Base-by-base conservation (phyloP, 2,113 vertebrate species). In the Zosterops borbonicus region DNA sequence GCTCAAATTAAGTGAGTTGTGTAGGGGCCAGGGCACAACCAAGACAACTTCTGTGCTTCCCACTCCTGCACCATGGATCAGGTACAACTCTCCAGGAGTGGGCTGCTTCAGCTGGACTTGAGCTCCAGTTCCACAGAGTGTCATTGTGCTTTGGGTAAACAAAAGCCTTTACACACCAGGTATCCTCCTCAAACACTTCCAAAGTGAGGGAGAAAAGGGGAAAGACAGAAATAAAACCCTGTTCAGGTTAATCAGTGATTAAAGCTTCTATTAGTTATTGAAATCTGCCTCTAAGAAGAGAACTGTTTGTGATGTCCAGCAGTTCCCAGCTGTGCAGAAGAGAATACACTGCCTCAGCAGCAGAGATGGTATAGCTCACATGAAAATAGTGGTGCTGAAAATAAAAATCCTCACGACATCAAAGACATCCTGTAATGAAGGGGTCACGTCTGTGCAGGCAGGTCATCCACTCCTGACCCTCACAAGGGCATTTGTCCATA, bases 361-460 rank as follows among this genome's bases (percentile, higher is more conserved):
- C 70, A 71, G 91, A 90, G 79, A 64, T 47, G 42, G 58, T 58
- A 46, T 9, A 4, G 80, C 42, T 85, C 77, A 81, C 94, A 96
- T 95, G 83, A 92, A 97, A 98, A 96, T 39, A 97, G 97, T 70
- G 93, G 92, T 8, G 11, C 94, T 92, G 94, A 92, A 97, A 97
- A 95, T 85, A 92, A 97, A 94, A 97, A 92, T 77, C 87, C 92
- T 96, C 60, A 49, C 47, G 39, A 96, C 96, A 97, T 97, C 98
- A 97, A 98, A 98, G 97, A 83, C 92, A 87, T 91, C 94, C 93
- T 95, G 86, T 95, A 94, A 93, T 90, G 90, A 96, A 63, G 71
- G 96, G 96, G 95, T 96, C 89, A 92, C 11, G 14, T 22, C 64
- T 73, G 73, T 70, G 83, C 92, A 94, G 94, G 86, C 75, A 94